phyloP scores from a whole-genome alignment of 2,797 vertebrate species.

The Mastacembelus armatus region DNA sequence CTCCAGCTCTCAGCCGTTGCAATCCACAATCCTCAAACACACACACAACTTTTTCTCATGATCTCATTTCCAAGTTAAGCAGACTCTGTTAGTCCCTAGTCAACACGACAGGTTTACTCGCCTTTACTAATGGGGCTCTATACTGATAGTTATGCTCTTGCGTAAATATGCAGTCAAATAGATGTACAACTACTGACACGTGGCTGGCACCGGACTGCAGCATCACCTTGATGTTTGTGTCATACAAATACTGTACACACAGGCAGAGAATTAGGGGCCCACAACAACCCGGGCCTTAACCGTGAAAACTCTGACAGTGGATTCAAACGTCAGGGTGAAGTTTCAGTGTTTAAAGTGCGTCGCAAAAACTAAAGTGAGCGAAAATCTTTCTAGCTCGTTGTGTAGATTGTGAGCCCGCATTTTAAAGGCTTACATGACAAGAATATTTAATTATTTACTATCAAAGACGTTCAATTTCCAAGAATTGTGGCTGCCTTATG shows the following conservation, averaged over 20 bases:
- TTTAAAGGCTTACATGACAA: no score
- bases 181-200: conserved; percentile 82
- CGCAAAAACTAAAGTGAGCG: neutral
- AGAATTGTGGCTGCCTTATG: neutral
- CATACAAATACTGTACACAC: conserved; percentile 75
- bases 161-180: conserved; percentile 87
- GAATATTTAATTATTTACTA: no score
- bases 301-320: neutral
- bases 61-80: conserved; percentile 85
- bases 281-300: conserved; percentile 2
- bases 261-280: conserved; percentile 37
- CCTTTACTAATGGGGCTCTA: conserved; percentile 82
- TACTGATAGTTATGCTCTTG: conserved; percentile 85
- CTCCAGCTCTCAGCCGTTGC: conserved; percentile 53
- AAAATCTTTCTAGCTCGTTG: neutral
- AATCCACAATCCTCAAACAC: conserved; percentile 79
- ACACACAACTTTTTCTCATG: conserved; percentile 72
- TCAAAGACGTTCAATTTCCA: conserved; percentile 2
- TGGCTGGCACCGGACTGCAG: conserved; percentile 75
- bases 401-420: no score
- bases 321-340: neutral
- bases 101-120: conserved; percentile 85
- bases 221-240: conserved; percentile 80
- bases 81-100: conserved; percentile 83
- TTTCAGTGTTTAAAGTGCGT: neutral